These are phyloP conservation scores for Dryas iulia DNA, from an alignment of 1,140 invertebrate genomes.

Conservation along the genomic window DNA sequence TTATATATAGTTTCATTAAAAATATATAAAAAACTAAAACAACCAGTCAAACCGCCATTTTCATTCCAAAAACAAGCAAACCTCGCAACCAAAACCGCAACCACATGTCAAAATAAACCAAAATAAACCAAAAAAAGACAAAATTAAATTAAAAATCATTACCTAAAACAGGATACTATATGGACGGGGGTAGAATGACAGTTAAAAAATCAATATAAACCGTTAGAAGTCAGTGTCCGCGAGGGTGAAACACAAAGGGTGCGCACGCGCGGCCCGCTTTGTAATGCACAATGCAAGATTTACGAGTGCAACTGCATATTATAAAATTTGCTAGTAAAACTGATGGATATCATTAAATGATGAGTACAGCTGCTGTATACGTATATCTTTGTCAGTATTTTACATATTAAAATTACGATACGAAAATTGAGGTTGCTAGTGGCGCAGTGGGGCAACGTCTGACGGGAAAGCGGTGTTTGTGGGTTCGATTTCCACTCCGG, in stretches of 20 bases:
- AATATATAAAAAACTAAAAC: too few species aligned
- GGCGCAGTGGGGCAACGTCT: not conserved
- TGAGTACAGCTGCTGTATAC: constrained; percentile 3
- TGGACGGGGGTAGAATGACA: constrained; percentile 49
- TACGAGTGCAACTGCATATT: constrained; percentile 25
- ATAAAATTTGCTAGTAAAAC: constrained; percentile 29
- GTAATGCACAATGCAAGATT: constrained; percentile 31
- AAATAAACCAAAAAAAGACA: too few species aligned
- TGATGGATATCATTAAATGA: constrained; percentile 24
- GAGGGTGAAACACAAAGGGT: constrained; percentile 60
- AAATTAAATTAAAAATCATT: not conserved
- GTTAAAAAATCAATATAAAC: constrained; percentile 77
- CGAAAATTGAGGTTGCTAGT: not conserved
- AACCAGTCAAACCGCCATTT: too few species aligned
- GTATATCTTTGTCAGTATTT: too few species aligned
- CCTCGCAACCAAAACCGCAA: not conserved
- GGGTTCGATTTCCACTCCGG: not conserved
- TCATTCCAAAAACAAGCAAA: too few species aligned
- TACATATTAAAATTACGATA: not conserved
- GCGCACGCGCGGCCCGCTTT: constrained; percentile 57
- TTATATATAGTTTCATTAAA: too few species aligned
- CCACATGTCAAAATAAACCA: not conserved
- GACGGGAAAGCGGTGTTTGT: not conserved
- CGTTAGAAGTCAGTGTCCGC: constrained; percentile 65
- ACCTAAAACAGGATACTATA: constrained; percentile 20